Conservation (phyloP, 2,113 vertebrate species). For the Labrus mixtus region DNA sequence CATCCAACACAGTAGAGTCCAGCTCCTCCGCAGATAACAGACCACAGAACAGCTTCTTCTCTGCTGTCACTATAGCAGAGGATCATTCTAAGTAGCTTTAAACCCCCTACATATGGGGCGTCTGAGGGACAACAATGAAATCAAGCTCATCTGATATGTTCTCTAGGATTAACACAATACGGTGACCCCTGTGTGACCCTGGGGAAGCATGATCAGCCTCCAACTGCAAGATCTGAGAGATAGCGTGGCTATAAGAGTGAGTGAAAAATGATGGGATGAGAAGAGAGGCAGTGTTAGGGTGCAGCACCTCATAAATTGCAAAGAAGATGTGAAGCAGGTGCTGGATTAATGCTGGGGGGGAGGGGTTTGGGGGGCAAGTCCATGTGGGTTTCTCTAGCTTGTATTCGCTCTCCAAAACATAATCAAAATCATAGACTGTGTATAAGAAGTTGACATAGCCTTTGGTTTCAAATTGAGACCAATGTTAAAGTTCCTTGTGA, state of each 20-base stretch:
- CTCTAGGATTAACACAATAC: constrained; percentile 68
- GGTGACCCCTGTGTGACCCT: constrained; percentile 65
- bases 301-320: constrained; percentile 75
- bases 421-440: background rate
- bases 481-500: too few species aligned
- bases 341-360: constrained; percentile 56
- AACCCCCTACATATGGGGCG: constrained; percentile 59
- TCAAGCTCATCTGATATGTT: constrained; percentile 75
- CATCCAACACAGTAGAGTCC: constrained; percentile 59
- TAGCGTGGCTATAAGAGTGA: constrained; percentile 36
- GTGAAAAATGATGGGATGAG: constrained; percentile 19
- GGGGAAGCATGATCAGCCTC: constrained; percentile 44
- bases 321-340: constrained; percentile 82
- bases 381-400: constrained; percentile 6
- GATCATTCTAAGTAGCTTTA: constrained; percentile 71
- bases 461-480: too few species aligned
- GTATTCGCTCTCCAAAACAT: constrained; percentile 3
- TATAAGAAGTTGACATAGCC: too few species aligned
- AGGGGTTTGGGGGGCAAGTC: background rate
- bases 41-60: constrained; percentile 43
- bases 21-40: constrained; percentile 53
- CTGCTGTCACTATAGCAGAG: constrained; percentile 48
- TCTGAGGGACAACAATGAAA: constrained; percentile 70
- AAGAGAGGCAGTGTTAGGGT: constrained; percentile 21
- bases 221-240: constrained; percentile 51